phyloP scores from a whole-genome alignment of 1,140 invertebrate genomes.

The Colletes latitarsis region DNA sequence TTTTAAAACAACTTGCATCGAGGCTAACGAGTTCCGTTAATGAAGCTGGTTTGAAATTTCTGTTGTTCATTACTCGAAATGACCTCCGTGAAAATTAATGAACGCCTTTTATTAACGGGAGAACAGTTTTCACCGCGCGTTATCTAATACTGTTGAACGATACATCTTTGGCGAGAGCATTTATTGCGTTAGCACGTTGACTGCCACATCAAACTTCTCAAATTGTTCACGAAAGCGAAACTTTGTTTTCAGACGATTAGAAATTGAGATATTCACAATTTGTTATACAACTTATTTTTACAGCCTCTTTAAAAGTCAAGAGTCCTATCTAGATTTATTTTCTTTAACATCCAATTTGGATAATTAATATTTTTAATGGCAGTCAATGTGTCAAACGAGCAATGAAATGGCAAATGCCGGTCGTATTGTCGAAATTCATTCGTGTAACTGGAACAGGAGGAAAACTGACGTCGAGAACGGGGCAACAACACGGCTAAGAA shows the following conservation, averaged over 20 bases:
- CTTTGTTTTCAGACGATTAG: no score
- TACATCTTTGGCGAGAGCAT: neutral
- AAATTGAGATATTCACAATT: no score
- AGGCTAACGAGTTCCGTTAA: neutral
- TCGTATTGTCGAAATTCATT: constrained; percentile 27
- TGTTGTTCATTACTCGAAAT: neutral
- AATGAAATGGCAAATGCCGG: neutral
- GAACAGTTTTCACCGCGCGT: neutral
- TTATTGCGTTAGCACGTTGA: no score
- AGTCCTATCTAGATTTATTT: no score
- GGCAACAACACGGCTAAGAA: constrained; percentile 28
- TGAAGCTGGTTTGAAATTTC: neutral
- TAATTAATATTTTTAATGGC: no score
- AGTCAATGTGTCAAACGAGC: neutral
- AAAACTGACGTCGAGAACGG: constrained; percentile 17
- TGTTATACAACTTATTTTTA: no score
- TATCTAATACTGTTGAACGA: neutral
- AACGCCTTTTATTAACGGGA: neutral
- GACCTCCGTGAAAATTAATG: neutral
- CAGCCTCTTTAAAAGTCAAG: no score
- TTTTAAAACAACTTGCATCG: neutral
- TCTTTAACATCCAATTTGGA: no score
- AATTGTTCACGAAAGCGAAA: no score
- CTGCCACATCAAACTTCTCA: no score
- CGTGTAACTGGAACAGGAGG: constrained; percentile 56